These are phyloP conservation scores for Bolborhynchus lineola DNA, from an alignment of 2,113 vertebrate genomes.

Conservation along the genomic window DNA sequence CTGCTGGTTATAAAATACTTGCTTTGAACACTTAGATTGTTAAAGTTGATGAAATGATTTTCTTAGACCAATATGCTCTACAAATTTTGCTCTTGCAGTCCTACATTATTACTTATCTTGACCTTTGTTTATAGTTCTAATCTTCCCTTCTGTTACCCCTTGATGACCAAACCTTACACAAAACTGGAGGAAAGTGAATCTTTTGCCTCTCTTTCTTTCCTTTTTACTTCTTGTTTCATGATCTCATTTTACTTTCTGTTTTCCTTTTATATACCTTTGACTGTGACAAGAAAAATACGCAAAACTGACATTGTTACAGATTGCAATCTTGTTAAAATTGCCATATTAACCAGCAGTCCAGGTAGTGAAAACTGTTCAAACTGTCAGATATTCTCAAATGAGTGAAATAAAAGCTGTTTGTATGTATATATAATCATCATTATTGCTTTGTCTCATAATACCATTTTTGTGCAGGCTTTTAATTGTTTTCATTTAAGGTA, in stretches of 20 bases:
- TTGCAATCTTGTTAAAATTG: constrained; percentile 54
- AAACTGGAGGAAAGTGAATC: background rate
- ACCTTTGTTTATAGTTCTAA: background rate
- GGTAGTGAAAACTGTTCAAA: constrained; percentile 48
- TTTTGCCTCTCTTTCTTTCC: background rate
- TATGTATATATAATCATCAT: constrained; percentile 37
- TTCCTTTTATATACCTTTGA: constrained; percentile 11
- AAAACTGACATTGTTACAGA: constrained; percentile 36
- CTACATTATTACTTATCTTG: background rate
- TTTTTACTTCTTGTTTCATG: background rate
- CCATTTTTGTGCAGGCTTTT: background rate
- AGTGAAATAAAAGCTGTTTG: constrained; percentile 55
- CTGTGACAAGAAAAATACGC: constrained; percentile 43
- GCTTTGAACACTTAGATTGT: background rate
- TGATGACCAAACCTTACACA: background rate
- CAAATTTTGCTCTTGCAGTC: background rate
- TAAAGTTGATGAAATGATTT: background rate
- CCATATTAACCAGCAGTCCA: constrained; percentile 20
- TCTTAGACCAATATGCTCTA: background rate
- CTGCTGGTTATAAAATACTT: background rate
- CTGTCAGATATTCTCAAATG: constrained; percentile 58
- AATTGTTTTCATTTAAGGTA: constrained; percentile 34
- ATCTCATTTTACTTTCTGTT: constrained; percentile 28
- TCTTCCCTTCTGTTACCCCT: background rate
- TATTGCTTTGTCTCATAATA: background rate